phyloP scores from a whole-genome alignment of 2,888 invertebrate genomes.

The Microdon myrmicae region DNA sequence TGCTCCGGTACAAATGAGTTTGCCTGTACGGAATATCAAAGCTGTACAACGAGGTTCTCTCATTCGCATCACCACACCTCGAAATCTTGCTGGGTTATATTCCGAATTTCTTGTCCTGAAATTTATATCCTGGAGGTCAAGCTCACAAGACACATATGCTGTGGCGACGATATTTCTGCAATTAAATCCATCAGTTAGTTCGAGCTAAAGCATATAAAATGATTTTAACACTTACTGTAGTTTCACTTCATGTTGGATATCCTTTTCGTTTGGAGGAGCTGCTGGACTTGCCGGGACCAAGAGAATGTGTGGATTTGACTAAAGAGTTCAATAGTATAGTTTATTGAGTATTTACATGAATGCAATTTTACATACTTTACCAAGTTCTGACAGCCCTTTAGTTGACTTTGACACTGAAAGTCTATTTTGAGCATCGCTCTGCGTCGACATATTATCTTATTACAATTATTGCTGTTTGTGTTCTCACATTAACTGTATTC shows the following conservation, averaged over 20 bases:
- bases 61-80: slow-evolving; percentile 86
- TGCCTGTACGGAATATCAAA: slow-evolving; percentile 79
- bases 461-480: no score
- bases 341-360: no score
- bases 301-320: slow-evolving; percentile 59
- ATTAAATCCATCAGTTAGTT: slow-evolving; percentile 1
- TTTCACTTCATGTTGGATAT: slow-evolving; percentile 72
- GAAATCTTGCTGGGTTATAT: slow-evolving; percentile 84
- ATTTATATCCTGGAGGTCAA: slow-evolving; percentile 80
- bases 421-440: no score
- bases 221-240: slow-evolving; percentile 69
- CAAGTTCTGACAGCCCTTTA: no score
- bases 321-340: no score
- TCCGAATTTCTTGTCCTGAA: slow-evolving; percentile 84
- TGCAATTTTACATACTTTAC: no score
- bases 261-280: slow-evolving; percentile 70
- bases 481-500: no score
- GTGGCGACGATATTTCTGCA: slow-evolving; percentile 83
- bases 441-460: no score
- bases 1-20: slow-evolving; percentile 84
- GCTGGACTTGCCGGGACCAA: slow-evolving; percentile 67
- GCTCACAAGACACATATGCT: slow-evolving; percentile 77
- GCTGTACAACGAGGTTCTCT: slow-evolving; percentile 81
- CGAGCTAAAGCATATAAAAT: neutral
- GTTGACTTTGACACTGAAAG: no score